These are phyloP conservation scores for Lydus trimaculatus DNA, from an alignment of 2,888 invertebrate genomes.

Conservation along the genomic window DNA sequence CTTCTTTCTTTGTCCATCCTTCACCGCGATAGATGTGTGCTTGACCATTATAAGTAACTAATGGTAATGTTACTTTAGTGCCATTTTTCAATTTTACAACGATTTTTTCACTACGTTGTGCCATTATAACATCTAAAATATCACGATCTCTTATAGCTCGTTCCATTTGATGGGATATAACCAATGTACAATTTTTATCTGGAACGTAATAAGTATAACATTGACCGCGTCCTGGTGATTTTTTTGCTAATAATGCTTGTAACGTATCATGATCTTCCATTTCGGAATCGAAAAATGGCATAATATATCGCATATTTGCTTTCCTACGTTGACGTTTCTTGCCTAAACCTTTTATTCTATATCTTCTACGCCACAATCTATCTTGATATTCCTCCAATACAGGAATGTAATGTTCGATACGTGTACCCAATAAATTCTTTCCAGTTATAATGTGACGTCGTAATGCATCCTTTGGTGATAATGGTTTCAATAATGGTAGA, in stretches of 20 bases:
- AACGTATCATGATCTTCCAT: conserved; percentile 54
- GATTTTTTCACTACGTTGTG: conserved; percentile 77
- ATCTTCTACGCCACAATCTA: conserved; percentile 49
- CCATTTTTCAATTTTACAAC: conserved; percentile 74
- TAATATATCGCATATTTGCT: conserved; percentile 51
- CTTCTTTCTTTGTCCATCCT: conserved; percentile 72
- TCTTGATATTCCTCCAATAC: conserved; percentile 66
- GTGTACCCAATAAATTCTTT: conserved; percentile 74
- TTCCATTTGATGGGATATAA: conserved; percentile 76
- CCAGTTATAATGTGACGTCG: conserved; percentile 81
- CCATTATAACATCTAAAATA: conserved; percentile 77
- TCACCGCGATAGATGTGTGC: conserved; percentile 72
- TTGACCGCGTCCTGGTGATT: conserved; percentile 66
- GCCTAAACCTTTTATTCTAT: conserved; percentile 53
- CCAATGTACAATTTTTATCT: conserved; percentile 75
- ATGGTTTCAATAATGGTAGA: conserved; percentile 80
- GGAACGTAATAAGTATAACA: conserved; percentile 76
- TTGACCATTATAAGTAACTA: conserved; percentile 52
- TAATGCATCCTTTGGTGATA: conserved; percentile 83
- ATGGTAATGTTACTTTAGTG: conserved; percentile 73
- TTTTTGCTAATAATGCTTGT: conserved; percentile 61
- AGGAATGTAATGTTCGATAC: conserved; percentile 80
- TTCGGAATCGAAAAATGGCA: conserved; percentile 54
- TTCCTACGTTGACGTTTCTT: conserved; percentile 55
- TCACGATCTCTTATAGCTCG: conserved; percentile 80